These are phyloP conservation scores for Aplochiton taeniatus DNA, from an alignment of 2,797 vertebrate species.

Conservation along the genomic window DNA sequence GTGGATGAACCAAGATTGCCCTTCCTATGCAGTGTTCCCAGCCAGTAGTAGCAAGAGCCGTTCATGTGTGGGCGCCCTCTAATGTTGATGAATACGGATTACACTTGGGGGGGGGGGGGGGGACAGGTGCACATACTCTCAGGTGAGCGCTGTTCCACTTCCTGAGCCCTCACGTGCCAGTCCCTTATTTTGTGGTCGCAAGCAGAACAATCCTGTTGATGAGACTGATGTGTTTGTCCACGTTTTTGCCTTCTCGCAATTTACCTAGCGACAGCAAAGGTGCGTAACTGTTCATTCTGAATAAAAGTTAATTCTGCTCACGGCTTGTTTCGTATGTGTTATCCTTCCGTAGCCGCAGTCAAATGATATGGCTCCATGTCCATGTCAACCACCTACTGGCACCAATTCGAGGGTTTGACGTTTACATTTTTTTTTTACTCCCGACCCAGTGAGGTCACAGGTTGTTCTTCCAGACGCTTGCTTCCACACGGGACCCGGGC, in stretches of 20 bases:
- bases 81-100: constrained; percentile 21
- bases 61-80: constrained; percentile 29
- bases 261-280: no score
- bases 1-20: no score
- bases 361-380: no score
- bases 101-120: constrained; percentile 31
- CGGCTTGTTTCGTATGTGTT: no score
- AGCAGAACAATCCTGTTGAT: neutral
- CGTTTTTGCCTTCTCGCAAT: no score
- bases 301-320: no score
- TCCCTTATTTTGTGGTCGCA: no score
- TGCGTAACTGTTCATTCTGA: no score
- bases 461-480: constrained; percentile 16
- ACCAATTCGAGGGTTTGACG: no score
- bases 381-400: no score
- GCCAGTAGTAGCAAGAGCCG: neutral
- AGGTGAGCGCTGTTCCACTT: constrained; percentile 57
- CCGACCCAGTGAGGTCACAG: constrained; percentile 9
- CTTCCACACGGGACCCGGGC: constrained; percentile 20
- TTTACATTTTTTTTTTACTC: no score
- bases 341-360: no score
- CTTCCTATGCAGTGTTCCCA: neutral
- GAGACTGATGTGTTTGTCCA: neutral
- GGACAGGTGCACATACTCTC: constrained; percentile 62
- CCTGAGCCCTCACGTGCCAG: constrained; percentile 43